These are phyloP conservation scores for Batillaria attramentaria DNA, from an alignment of 1,140 invertebrate genomes.

Conservation along the genomic window DNA sequence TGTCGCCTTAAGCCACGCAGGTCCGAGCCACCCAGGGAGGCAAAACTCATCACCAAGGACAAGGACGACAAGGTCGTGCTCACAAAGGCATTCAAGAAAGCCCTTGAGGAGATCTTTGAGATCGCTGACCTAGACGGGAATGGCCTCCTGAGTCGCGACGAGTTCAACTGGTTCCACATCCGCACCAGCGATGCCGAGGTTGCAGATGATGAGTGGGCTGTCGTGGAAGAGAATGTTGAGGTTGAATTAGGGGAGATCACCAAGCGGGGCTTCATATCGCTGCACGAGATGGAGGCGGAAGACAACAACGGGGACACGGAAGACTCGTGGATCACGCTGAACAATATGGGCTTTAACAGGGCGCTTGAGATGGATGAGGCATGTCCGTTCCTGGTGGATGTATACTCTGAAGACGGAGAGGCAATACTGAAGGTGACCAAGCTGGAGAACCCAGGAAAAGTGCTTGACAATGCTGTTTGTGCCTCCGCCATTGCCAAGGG, in stretches of 20 bases:
- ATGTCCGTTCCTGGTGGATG: conserved; percentile 64
- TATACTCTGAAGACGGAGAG: conserved; percentile 59
- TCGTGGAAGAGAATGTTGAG: conserved; percentile 71
- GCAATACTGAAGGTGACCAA: conserved; percentile 55
- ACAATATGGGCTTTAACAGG: conserved; percentile 71
- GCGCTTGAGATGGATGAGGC: conserved; percentile 68
- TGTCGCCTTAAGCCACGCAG: conserved; percentile 59
- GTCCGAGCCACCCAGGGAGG: conserved; percentile 50
- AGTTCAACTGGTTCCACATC: conserved; percentile 72
- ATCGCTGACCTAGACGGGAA: conserved; percentile 71
- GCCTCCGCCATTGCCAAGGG: conserved; percentile 60
- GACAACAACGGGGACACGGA: conserved; percentile 71
- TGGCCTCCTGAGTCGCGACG: conserved; percentile 67
- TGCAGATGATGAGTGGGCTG: conserved; percentile 71
- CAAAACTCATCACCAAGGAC: conserved; percentile 60
- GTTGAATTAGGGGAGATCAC: conserved; percentile 70
- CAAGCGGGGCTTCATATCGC: conserved; percentile 67
- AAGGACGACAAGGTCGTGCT: conserved; percentile 59
- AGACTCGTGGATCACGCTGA: conserved; percentile 72
- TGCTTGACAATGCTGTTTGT: conserved; percentile 50
- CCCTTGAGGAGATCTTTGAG: conserved; percentile 70
- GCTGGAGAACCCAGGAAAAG: conserved; percentile 47
- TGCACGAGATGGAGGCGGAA: conserved; percentile 73
- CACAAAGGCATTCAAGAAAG: conserved; percentile 63
- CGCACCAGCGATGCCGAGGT: conserved; percentile 72